Percentiles rank a stretch among this genome's conserved stretches.
phyloP scores from a whole-genome alignment of 2,888 invertebrate species.

The Mechanitis messenoides region DNA sequence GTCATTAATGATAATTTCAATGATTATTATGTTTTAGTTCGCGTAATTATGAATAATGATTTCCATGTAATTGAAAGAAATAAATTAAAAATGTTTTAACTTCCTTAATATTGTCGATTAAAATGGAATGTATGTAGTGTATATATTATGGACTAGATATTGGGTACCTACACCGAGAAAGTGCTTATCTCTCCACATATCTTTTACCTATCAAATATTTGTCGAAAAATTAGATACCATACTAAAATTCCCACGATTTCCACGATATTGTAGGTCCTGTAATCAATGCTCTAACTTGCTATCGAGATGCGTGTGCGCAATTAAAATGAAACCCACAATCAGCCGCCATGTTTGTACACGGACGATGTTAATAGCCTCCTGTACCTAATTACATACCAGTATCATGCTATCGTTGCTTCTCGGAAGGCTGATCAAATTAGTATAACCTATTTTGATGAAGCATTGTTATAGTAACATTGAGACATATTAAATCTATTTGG shows the following conservation, averaged over 20 bases:
- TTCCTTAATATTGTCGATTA: neutral
- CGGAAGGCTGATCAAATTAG: conserved; percentile 74
- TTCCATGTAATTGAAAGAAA: conserved; percentile 15
- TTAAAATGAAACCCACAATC: conserved; percentile 76
- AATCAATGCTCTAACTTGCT: conserved; percentile 63
- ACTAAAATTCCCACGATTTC: conserved; percentile 67
- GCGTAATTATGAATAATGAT: conserved; percentile 30
- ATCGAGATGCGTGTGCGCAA: conserved; percentile 74
- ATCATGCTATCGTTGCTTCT: conserved; percentile 71
- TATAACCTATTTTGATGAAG: conserved; percentile 59
- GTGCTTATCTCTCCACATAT: conserved; percentile 21
- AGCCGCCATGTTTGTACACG: conserved; percentile 77
- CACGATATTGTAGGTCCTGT: conserved; percentile 47
- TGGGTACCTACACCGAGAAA: conserved; percentile 14
- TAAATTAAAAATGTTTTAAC: conserved; percentile 7
- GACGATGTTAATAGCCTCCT: conserved; percentile 73
- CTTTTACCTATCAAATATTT: conserved; percentile 31
- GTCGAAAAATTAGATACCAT: conserved; percentile 62
- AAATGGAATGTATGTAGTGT: neutral
- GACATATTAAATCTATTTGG: conserved; percentile 16
- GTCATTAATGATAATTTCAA: conserved; percentile 73
- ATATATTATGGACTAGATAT: neutral
- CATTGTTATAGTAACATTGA: conserved; percentile 24
- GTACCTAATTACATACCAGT: conserved; percentile 70
- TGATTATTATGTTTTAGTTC: conserved; percentile 55